A percentile compares a stretch with the other conserved stretches of the same genome.
Evolutionary conservation across 2,888 invertebrate species (phyloP).

Genomic region (Schizotus pectinicornis): DNA sequence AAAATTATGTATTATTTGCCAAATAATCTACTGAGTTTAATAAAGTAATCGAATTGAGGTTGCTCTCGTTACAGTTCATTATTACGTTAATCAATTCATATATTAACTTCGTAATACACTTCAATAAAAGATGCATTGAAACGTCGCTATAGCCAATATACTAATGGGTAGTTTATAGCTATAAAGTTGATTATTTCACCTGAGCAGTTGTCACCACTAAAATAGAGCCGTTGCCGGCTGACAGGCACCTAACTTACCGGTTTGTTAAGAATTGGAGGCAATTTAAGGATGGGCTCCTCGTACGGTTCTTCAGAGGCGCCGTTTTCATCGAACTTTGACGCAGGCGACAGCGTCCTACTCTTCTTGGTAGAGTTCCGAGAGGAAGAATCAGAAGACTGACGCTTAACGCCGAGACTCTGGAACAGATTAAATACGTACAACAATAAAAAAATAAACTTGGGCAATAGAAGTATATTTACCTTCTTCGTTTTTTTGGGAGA

Average conservation of each 20-base stretch:
- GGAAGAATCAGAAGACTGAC: background rate
- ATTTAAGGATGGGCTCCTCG: slow-evolving; percentile 63
- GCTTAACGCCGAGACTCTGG: background rate
- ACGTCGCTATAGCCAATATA: too few relatives aligned
- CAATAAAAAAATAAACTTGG: background rate
- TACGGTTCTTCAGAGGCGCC: slow-evolving; percentile 61
- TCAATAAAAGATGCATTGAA: too few relatives aligned
- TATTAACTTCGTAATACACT: too few relatives aligned
- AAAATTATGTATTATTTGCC: too few relatives aligned
- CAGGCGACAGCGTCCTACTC: slow-evolving; percentile 47
- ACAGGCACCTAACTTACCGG: slow-evolving; percentile 65
- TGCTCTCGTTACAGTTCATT: too few relatives aligned
- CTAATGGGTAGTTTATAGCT: too few relatives aligned
- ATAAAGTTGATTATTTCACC: too few relatives aligned
- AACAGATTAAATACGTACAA: background rate
- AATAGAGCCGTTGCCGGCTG: too few relatives aligned
- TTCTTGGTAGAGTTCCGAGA: slow-evolving; percentile 13
- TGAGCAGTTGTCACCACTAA: too few relatives aligned
- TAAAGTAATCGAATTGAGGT: too few relatives aligned
- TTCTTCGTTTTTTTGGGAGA: slow-evolving; percentile 44
- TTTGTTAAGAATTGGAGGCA: slow-evolving; percentile 71
- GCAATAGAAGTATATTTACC: slow-evolving; percentile 28
- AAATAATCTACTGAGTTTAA: too few relatives aligned
- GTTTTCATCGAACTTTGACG: slow-evolving; percentile 59
- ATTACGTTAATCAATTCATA: too few relatives aligned